These are phyloP conservation scores for Protodeltote pygarga DNA, from an alignment of 2,888 invertebrate genomes.

Conservation along the genomic window DNA sequence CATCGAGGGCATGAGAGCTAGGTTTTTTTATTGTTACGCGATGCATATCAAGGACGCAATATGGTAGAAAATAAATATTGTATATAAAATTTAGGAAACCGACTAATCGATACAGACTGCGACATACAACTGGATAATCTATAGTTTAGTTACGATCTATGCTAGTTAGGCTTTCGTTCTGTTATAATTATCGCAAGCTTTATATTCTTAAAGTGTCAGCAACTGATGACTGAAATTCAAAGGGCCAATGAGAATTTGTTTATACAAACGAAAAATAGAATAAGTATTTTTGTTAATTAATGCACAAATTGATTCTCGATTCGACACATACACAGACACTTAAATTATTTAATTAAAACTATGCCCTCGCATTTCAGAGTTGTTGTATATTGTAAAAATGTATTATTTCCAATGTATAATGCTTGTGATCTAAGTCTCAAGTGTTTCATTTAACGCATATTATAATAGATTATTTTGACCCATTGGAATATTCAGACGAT, in stretches of 20 bases:
- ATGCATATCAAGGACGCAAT: slow-evolving; percentile 87
- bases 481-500: slow-evolving; percentile 79
- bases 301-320: slow-evolving; percentile 74
- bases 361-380: slow-evolving; percentile 82
- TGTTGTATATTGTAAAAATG: slow-evolving; percentile 69
- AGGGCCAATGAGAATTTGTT: slow-evolving; percentile 81
- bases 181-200: slow-evolving; percentile 82
- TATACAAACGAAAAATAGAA: slow-evolving; percentile 66
- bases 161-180: slow-evolving; percentile 84
- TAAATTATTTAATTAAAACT: slow-evolving; percentile 64
- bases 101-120: slow-evolving; percentile 84
- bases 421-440: slow-evolving; percentile 62
- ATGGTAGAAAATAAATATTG: slow-evolving; percentile 87
- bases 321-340: slow-evolving; percentile 57
- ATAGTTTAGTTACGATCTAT: slow-evolving; percentile 84
- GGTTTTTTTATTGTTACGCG: slow-evolving; percentile 87
- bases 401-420: slow-evolving; percentile 58
- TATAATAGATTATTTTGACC: slow-evolving; percentile 72
- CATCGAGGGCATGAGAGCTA: slow-evolving; percentile 81
- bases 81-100: slow-evolving; percentile 82
- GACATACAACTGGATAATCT: slow-evolving; percentile 79
- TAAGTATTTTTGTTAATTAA: slow-evolving; percentile 73
- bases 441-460: slow-evolving; percentile 61
- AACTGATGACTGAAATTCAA: slow-evolving; percentile 83
- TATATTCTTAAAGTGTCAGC: slow-evolving; percentile 78